phyloP scores from a whole-genome alignment of 2,888 invertebrate genomes.

The Amiota minor region DNA sequence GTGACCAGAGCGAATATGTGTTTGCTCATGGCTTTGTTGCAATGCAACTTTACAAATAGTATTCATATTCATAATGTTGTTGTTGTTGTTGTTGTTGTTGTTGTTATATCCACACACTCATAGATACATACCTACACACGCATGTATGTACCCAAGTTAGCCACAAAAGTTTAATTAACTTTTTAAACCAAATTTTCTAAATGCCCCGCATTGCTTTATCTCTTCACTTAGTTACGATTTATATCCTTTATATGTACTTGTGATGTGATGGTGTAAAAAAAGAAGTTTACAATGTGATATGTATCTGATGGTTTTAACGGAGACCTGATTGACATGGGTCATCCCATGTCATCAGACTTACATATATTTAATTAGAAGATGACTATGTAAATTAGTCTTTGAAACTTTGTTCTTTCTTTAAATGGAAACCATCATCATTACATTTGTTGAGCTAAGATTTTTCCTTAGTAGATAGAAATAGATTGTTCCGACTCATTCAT shows the following conservation, averaged over 20 bases:
- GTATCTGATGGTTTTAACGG: no score
- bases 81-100: constrained; percentile 25
- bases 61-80: not conserved
- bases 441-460: no score
- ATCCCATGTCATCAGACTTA: no score
- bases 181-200: constrained; percentile 56
- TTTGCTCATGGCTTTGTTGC: not conserved
- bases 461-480: not conserved
- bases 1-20: not conserved
- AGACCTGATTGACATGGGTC: no score
- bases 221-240: constrained; percentile 7
- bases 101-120: constrained; percentile 6
- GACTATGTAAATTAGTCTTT: no score
- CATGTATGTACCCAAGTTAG: not conserved
- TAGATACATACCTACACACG: not conserved
- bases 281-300: no score
- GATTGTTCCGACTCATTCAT: not conserved
- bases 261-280: no score
- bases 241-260: not conserved
- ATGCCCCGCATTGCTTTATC: constrained; percentile 33
- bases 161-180: constrained; percentile 59
- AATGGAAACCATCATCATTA: no score
- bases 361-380: no score
- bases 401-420: no score
- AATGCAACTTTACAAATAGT: no score